Conservation (phyloP, 2,113 vertebrate genomes). For the Eubucco bourcierii region DNA sequence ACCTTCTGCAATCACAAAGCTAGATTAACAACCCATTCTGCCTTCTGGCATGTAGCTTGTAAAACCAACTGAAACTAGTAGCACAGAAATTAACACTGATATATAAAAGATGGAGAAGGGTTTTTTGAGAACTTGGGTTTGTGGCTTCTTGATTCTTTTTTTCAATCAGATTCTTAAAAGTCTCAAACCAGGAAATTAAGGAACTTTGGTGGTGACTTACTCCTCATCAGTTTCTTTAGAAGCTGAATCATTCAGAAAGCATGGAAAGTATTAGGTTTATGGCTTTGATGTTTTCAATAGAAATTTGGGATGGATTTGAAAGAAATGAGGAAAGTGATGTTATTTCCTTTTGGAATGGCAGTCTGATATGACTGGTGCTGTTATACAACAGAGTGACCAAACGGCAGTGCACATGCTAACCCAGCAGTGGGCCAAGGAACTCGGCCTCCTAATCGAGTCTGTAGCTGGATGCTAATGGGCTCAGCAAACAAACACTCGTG, state of each 20-base stretch:
- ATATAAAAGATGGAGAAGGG: neutral
- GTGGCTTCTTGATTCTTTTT: neutral
- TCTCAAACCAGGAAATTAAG: neutral
- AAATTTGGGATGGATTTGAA: conserved; percentile 47
- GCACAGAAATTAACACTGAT: neutral
- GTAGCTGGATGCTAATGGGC: conserved; percentile 41
- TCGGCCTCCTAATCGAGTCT: neutral
- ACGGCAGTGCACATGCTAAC: neutral
- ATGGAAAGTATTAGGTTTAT: conserved; percentile 29
- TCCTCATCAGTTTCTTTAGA: conserved; percentile 40
- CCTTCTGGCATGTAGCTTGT: neutral
- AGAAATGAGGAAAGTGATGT: conserved; percentile 24
- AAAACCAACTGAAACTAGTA: conserved; percentile 8
- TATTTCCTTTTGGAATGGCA: conserved; percentile 48
- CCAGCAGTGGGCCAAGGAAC: neutral
- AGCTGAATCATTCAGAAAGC: conserved; percentile 5
- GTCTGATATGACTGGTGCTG: conserved; percentile 11
- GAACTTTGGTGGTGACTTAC: neutral
- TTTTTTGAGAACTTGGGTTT: neutral
- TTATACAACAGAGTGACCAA: neutral
- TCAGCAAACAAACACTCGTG: conserved; percentile 54
- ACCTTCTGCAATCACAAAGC: neutral
- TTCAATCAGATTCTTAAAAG: conserved; percentile 7
- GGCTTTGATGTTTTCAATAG: conserved; percentile 52
- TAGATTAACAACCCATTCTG: neutral